Evolutionary conservation across 2,888 invertebrate species (phyloP).

Genomic region (Orthosia gracilis): DNA sequence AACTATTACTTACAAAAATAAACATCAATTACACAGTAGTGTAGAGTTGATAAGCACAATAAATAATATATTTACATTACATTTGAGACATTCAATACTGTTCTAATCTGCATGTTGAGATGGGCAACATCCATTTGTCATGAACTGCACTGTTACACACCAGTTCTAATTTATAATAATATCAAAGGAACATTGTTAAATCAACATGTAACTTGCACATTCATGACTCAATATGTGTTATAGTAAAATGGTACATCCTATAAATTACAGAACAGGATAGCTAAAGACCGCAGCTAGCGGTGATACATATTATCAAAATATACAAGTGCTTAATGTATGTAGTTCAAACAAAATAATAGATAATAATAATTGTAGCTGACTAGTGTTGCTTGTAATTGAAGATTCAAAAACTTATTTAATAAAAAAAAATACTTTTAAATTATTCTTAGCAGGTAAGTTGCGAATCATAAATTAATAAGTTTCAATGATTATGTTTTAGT

Average conservation of each 20-base stretch:
- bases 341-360: constrained; percentile 55
- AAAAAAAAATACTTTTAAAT: constrained; percentile 53
- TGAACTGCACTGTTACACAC: constrained; percentile 40
- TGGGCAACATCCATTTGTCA: constrained; percentile 31
- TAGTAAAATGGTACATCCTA: constrained; percentile 29
- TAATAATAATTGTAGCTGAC: constrained; percentile 78
- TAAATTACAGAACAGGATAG: constrained; percentile 25
- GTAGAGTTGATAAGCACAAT: constrained; percentile 64
- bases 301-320: constrained; percentile 38
- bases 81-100: constrained; percentile 45
- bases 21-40: constrained; percentile 79
- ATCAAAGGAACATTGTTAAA: constrained; percentile 60
- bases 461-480: constrained; percentile 30
- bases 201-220: constrained; percentile 45
- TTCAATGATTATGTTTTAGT: constrained; percentile 31
- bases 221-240: constrained; percentile 51
- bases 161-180: constrained; percentile 43
- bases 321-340: constrained; percentile 52
- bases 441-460: constrained; percentile 49
- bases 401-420: constrained; percentile 65
- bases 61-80: constrained; percentile 65
- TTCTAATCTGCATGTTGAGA: constrained; percentile 34
- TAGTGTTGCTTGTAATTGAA: constrained; percentile 80
- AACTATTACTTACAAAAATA: constrained; percentile 85
- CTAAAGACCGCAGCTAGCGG: constrained; percentile 9